Conservation (phyloP, 1,140 invertebrate species). For the Diprion similis region DNA sequence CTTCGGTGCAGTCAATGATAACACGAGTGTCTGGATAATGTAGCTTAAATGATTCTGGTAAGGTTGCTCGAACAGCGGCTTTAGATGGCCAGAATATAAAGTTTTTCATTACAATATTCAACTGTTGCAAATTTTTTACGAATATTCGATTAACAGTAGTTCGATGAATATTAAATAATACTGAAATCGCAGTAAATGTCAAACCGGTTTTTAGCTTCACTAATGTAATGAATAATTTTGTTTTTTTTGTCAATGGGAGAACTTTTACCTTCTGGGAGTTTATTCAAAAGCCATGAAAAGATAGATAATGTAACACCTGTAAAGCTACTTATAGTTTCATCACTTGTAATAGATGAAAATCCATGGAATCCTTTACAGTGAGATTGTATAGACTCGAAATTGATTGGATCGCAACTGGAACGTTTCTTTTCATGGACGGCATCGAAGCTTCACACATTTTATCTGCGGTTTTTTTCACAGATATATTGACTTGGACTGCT, state of each 20-base stretch:
- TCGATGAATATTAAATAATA: slow-evolving; percentile 25
- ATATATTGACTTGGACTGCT: slow-evolving; percentile 27
- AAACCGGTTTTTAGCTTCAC: neutral
- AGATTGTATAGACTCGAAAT: slow-evolving; percentile 8
- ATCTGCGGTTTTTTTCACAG: slow-evolving; percentile 7
- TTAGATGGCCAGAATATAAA: slow-evolving; percentile 30
- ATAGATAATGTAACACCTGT: slow-evolving; percentile 22
- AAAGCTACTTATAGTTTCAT: slow-evolving; percentile 20
- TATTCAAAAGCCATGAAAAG: slow-evolving; percentile 14
- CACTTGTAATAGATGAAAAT: slow-evolving; percentile 17
- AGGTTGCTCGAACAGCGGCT: slow-evolving; percentile 24
- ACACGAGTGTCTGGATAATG: slow-evolving; percentile 36
- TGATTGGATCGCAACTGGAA: slow-evolving; percentile 25
- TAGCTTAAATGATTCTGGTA: slow-evolving; percentile 40
- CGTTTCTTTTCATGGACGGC: slow-evolving; percentile 10
- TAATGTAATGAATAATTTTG: neutral
- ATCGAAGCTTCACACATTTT: slow-evolving; percentile 14
- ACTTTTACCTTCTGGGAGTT: slow-evolving; percentile 10
- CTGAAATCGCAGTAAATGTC: neutral
- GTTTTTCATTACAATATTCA: slow-evolving; percentile 20
- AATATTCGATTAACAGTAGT: slow-evolving; percentile 30
- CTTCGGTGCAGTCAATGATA: slow-evolving; percentile 48
- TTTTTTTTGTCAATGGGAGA: slow-evolving; percentile 8
- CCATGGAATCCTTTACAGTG: slow-evolving; percentile 22
- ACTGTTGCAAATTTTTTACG: slow-evolving; percentile 16